Conservation (phyloP, 2,797 vertebrate genomes). For the Coilia nasus region DNA sequence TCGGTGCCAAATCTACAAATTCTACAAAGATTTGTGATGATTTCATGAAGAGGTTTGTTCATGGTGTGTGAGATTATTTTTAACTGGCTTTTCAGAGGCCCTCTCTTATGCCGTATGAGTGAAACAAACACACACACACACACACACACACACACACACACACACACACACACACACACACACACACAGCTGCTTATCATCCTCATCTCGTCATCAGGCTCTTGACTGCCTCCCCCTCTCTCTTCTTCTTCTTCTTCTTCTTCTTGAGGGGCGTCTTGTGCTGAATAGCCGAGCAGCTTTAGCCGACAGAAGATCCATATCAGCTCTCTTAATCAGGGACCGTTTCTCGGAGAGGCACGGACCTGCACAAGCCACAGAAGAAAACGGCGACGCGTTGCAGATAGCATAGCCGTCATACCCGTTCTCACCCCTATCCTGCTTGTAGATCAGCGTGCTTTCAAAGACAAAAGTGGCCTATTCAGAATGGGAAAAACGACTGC, state of each 20-base stretch:
- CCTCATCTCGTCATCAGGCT: background rate
- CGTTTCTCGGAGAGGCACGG: background rate
- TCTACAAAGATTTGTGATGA: background rate
- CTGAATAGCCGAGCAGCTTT: constrained; percentile 19
- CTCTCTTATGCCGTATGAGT: background rate
- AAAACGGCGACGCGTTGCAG: background rate
- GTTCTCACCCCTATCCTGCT: background rate
- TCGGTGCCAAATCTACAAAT: background rate
- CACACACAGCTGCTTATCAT: constrained; percentile 26
- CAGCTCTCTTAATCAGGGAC: constrained; percentile 3
- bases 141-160: constrained; percentile 27
- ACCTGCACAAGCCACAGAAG: background rate
- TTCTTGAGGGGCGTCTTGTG: background rate
- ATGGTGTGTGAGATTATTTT: background rate
- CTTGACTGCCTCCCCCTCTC: background rate
- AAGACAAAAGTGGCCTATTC: constrained; percentile 14
- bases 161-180: constrained; percentile 27
- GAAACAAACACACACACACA: constrained; percentile 21
- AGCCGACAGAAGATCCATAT: constrained; percentile 22
- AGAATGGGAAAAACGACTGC: background rate
- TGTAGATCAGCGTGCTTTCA: background rate
- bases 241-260: background rate
- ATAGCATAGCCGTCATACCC: constrained; percentile 13
- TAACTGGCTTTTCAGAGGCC: background rate
- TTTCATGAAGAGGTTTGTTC: background rate